Base-by-base conservation (phyloP, 2,888 invertebrate genomes). In the Chrysomela aeneicollis region DNA sequence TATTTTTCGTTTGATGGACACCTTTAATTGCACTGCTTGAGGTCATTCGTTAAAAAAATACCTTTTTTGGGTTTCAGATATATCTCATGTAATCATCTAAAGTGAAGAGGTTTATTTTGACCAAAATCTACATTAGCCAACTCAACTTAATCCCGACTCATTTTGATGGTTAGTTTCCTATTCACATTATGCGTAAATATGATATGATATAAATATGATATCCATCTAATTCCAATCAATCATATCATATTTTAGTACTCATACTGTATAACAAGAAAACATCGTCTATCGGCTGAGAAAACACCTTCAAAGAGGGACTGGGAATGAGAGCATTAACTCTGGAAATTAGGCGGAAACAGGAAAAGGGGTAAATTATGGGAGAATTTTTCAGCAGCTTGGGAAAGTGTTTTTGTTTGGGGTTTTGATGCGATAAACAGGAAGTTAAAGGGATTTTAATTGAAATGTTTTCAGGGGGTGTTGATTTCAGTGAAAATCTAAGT, bases 351-450 rank as follows among this genome's bases (percentile, higher is more conserved):
- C 42, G 42, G 42, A 42, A 42, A 42, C 42, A 1, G 15, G 15
- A 12, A 42, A 42, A 42, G 42, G 42, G 42, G 42, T 42, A 15
- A 42, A 42, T 42, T 15, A 42, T 42, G 42, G 42, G 42, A 15
- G 6, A 15, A 15, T 42, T 42, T 42, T 15, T 42, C n/a, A 15
- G 6, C 42, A 42, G 42, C 42, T 42, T 42, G 15, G 15, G 10
- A 15, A 42, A 42, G 42, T 42, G 42, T 42, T 42, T 42, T 42
- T 42, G 42, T 42, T 42, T 42, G 42, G 42, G 42, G 15, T 42
- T 35, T 42, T 42, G 42, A 42, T 42, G 42, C 42, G 42, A 42
- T 42, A 15, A 42, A 42, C 42, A 35, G 42, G 42, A 42, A 42
- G 42, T 15, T 42, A 42, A 42, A 42, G n/a, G 42, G n/a, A 42